Base-by-base conservation (phyloP, 1,140 invertebrate genomes). In the Conus betulinus region DNA sequence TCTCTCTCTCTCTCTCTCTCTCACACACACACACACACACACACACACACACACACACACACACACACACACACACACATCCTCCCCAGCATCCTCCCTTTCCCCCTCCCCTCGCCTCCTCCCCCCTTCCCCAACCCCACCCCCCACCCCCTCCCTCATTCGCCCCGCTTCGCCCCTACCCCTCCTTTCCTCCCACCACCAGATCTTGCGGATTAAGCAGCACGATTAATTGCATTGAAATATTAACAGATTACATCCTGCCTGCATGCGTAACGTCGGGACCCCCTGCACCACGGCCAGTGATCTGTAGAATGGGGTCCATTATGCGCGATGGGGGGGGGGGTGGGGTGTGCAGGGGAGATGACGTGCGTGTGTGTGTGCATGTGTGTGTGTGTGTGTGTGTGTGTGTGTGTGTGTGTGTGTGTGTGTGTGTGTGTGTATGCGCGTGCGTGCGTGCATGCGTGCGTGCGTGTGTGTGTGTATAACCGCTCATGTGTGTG, bases 341-440 rank as follows among this genome's bases (percentile, higher is more conserved):
- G 8, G 57, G 57, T 60, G 57, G 8, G 57, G 1, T 60, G 57
- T 60, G 57, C 8, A 11, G 57, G 57, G 8, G 57, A 60, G 57
- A 11, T 60, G 15, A 60, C 15, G 57, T 60, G 57, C 15, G 8
- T 60, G 57, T 60, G 57, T 60, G 57, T 60, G 67, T 1, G 67
- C n/a, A n/a, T n/a, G 76, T 39, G 25, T 13, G 76, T 78, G 76
- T 78, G 76, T 78, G 76, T 78, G 76, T 74, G 71, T 74, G 71
- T 74, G 71, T 74, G 71, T 74, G 71, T 74, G 71, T 7, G 71
- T 7, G 71, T 7, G 71, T 7, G 71, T 7, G 71, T 74, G 71
- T 74, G 71, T 74, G 71, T 74, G 71, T 7, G 71, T 74, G 71
- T 7, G 71, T 74, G 71, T 74, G 71, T 74, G 71, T 74, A 6